A percentile compares a stretch with the other conserved stretches of the same genome.
Evolutionary conservation across 2,888 invertebrate genomes (phyloP).

Genomic region (Acrobeloides nanus): DNA sequence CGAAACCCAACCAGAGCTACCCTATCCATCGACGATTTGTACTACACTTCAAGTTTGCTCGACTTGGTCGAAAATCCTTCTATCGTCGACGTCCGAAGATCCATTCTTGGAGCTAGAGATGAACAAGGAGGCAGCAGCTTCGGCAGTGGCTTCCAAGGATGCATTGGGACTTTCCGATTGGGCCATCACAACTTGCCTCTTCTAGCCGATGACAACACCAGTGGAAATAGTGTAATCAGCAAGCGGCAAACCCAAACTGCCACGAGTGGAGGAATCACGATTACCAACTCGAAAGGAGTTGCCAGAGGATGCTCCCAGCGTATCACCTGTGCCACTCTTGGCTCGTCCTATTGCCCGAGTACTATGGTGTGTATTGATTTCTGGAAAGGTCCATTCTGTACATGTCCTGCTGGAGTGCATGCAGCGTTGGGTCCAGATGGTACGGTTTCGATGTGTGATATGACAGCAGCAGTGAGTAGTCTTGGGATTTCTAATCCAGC

Average conservation of each 20-base stretch:
- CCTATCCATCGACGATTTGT: constrained; percentile 36
- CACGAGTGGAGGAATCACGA: too few species aligned
- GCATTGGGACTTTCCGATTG: constrained; percentile 73
- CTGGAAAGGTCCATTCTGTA: constrained; percentile 97
- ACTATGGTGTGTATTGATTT: constrained; percentile 89
- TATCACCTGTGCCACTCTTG: constrained; percentile 86
- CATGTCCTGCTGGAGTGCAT: constrained; percentile 61
- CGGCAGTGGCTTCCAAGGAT: constrained; percentile 56
- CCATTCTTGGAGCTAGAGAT: constrained; percentile 31
- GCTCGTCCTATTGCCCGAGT: constrained; percentile 67
- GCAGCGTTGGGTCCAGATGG: constrained; percentile 41
- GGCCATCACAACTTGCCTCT: too few species aligned
- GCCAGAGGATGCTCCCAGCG: constrained; percentile 74
- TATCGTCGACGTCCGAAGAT: too few species aligned
- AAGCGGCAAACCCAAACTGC: too few species aligned
- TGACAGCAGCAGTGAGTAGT: constrained; percentile 72
- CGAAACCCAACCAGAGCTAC: constrained; percentile 33
- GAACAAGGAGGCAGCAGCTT: neutral
- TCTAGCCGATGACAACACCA: too few species aligned
- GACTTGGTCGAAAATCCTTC: constrained; percentile 24
- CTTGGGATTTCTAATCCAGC: constrained; percentile 92
- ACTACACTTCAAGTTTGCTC: constrained; percentile 23
- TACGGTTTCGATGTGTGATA: constrained; percentile 57
- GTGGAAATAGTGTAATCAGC: too few species aligned
- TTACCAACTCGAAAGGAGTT: constrained; percentile 55